Percentiles rank a stretch among this genome's conserved stretches.
phyloP scores from a whole-genome alignment of 2,113 vertebrate genomes.

The Oncorhynchus nerka region DNA sequence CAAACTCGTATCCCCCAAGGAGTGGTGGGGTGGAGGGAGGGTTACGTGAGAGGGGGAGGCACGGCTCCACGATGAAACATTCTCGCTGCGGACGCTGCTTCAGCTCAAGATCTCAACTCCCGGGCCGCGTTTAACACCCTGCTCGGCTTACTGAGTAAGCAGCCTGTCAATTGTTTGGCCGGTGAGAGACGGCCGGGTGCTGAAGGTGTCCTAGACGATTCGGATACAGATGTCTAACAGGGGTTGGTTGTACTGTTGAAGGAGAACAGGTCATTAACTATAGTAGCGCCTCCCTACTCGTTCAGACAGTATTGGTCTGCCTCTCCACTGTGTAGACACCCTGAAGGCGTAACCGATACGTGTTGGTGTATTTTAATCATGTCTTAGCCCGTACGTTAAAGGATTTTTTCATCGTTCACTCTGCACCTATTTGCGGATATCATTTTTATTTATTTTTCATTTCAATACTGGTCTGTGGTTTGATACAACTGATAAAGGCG shows the following conservation, averaged over 20 bases:
- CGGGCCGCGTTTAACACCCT: conserved; percentile 3
- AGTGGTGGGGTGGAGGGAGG: not conserved
- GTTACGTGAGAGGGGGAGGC: not conserved
- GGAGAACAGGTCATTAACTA: not conserved
- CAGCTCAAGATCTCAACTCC: conserved; percentile 10
- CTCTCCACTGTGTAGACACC: too few species aligned
- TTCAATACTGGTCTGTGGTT: not conserved
- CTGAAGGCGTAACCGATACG: too few species aligned
- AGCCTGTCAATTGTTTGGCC: conserved; percentile 12
- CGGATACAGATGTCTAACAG: not conserved
- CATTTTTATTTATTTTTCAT: too few species aligned
- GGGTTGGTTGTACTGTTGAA: too few species aligned
- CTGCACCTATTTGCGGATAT: not conserved
- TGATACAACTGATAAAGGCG: not conserved
- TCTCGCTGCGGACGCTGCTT: conserved; percentile 15
- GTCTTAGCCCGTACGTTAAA: too few species aligned
- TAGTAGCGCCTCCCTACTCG: not conserved
- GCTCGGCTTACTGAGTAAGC: conserved; percentile 25
- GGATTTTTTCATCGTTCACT: too few species aligned
- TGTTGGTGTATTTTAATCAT: too few species aligned
- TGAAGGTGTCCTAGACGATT: conserved; percentile 8
- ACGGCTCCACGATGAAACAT: not conserved
- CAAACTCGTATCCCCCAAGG: conserved; percentile 15
- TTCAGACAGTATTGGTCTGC: conserved; percentile 2
- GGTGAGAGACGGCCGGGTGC: not conserved